phyloP scores from a whole-genome alignment of 2,113 vertebrate genomes.

The Phylloscopus whistleri region DNA sequence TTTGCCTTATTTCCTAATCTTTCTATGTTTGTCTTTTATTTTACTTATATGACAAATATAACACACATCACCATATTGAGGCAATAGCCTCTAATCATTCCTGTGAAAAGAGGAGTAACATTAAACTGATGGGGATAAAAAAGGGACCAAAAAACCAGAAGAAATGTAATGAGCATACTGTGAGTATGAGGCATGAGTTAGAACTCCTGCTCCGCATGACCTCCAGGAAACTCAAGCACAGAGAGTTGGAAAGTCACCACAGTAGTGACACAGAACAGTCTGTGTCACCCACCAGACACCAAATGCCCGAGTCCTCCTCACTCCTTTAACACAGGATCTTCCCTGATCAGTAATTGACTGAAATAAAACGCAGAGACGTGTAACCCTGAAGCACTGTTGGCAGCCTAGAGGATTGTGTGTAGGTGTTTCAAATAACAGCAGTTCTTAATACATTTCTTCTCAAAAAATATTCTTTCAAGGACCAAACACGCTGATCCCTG shows the following conservation, averaged over 20 bases:
- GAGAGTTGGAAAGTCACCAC: rapidly evolving
- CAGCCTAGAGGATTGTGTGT: neutral
- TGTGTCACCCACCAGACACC: neutral
- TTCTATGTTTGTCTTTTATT: neutral
- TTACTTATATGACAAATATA: neutral
- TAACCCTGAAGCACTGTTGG: neutral
- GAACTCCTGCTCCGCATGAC: neutral
- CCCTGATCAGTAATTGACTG: neutral
- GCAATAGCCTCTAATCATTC: neutral
- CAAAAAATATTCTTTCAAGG: neutral
- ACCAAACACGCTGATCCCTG: neutral
- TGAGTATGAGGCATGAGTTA: neutral
- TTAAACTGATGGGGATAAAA: neutral
- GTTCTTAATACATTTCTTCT: neutral
- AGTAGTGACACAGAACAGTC: neutral
- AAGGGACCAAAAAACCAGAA: neutral
- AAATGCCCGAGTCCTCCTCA: neutral
- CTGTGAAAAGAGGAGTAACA: neutral
- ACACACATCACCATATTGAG: rapidly evolving
- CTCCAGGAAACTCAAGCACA: neutral
- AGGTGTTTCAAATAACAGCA: neutral
- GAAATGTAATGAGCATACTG: neutral
- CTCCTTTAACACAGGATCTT: neutral
- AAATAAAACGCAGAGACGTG: neutral
- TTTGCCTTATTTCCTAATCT: neutral